Evolutionary conservation across 2,888 invertebrate species (phyloP), one percentile per base, ranked within the genome.

Genomic region (Coelogynopora nodosa): DNA sequence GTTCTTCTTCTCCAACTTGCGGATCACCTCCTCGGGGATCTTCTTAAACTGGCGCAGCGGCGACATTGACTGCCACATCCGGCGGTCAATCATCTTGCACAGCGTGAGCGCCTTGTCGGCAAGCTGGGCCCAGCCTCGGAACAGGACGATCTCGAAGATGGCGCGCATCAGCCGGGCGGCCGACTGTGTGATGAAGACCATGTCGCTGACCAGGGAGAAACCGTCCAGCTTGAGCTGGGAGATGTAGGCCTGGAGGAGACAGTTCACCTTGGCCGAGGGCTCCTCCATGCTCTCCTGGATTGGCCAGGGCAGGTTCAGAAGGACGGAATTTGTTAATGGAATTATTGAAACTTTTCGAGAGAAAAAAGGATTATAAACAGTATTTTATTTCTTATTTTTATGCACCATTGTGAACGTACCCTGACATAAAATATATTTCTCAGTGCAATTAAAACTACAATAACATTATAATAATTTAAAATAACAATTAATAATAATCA

Each of bases 61-160:
- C 0, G 97, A 97, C 97, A 99, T 97, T 0, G 97, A 97, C 92
- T 98, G 98, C 99, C 99, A 99, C 97, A 98, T 98, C 31, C 98
- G 94, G 0, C 97, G 94, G 91, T 98, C 97, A 88, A 99, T 97
- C 98, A 99, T 99, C 92, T 99, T 99, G 92, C 98, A 98, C 1
- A 99, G 93, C 0, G 97, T 95, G 26, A 99, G 92, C 0, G 97
- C 95, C 91, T 98, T 99, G 91, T 98, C 98, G 0, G 97, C 96
- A 85, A 99, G 91, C 90, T 98, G 97, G 0, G 99, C 99, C 99
- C 99, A 99, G 18, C 98, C 96, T 31, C 95, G 92, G 90, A 93
- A 94, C 74, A 99, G 92, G 0, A 98, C 98, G 89, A 99, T 98
- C 93, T 99, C 99, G 92, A 95, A 98, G 89, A 99, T 97, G 0